These are phyloP conservation scores for Oscheius onirici DNA, from an alignment of 2,888 invertebrate species.

Conservation along the genomic window DNA sequence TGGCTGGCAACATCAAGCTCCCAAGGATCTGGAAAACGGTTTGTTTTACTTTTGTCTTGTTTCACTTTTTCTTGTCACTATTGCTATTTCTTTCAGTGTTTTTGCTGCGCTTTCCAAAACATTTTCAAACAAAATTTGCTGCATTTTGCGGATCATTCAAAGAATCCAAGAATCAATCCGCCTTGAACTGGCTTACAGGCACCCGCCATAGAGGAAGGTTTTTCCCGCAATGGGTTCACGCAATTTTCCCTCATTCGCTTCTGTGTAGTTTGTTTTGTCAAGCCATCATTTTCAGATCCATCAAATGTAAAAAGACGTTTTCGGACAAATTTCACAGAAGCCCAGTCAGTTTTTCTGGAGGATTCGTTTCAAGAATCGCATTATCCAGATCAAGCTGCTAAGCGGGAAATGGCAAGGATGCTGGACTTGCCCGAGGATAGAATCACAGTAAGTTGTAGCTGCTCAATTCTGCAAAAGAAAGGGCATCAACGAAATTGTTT, in stretches of 20 bases:
- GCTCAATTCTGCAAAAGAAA: too few relatives aligned
- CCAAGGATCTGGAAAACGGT: constrained; percentile 26
- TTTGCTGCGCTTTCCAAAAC: too few relatives aligned
- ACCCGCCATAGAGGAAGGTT: too few relatives aligned
- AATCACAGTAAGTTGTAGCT: constrained; percentile 56
- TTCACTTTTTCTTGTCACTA: not conserved
- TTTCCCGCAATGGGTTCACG: too few relatives aligned
- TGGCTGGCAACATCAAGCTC: constrained; percentile 31
- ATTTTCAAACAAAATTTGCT: too few relatives aligned
- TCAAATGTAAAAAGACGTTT: constrained; percentile 46
- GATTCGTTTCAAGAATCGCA: constrained; percentile 61
- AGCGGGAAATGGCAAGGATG: constrained; percentile 52
- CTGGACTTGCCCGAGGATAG: constrained; percentile 62
- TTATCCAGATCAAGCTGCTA: constrained; percentile 65
- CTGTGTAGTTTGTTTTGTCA: not conserved
- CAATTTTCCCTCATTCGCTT: too few relatives aligned
- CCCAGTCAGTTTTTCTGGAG: constrained; percentile 60
- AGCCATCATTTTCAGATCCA: constrained; percentile 12
- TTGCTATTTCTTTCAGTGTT: not conserved
- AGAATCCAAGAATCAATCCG: too few relatives aligned
- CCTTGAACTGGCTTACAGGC: too few relatives aligned
- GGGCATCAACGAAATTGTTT: too few relatives aligned
- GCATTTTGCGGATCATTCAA: too few relatives aligned
- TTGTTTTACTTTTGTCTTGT: constrained; percentile 7
- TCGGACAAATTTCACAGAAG: constrained; percentile 66